Evolutionary conservation across 2,888 invertebrate genomes (phyloP), one percentile per base, ranked within the genome.

Genomic region (Panopea generosa): DNA sequence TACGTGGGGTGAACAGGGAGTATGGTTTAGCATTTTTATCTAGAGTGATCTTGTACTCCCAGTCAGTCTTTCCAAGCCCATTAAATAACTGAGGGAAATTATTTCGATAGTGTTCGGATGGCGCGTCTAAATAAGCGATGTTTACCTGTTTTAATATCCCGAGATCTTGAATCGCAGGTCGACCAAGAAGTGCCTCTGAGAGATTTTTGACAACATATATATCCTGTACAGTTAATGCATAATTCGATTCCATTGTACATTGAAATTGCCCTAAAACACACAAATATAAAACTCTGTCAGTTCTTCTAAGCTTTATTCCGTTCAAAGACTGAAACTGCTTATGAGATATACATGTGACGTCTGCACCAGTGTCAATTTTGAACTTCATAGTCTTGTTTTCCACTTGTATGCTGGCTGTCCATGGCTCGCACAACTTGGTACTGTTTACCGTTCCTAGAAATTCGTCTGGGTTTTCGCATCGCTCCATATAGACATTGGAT

Each of bases 311-410:
- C n/a, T n/a, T n/a, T n/a, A n/a, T n/a, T n/a, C n/a, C n/a, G n/a
- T n/a, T n/a, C n/a, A n/a, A n/a, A n/a, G n/a, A n/a, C n/a, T n/a
- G n/a, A n/a, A n/a, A n/a, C n/a, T n/a, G n/a, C n/a, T n/a, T n/a
- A n/a, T n/a, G n/a, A n/a, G n/a, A n/a, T n/a, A n/a, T n/a, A n/a
- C n/a, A n/a, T 20, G 71, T 66, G 11, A 76, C 68, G 29, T 63
- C 69, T n/a, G 80, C 70, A 11, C 80, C 80, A n/a, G 75, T 81
- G 74, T 83, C 76, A 2, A 78, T 70, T 65, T 78, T 81, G 59
- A 83, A 78, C 6, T 20, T 43, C 18, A 52, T 49, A n/a, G 47
- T 56, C 33, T 18, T 73, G 65, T 43, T 50, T 20, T 49, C 33
- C 20, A 59, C 22, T 27, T 61, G 56, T 2, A 53, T 29, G 1